phyloP scores from a whole-genome alignment of 2,888 invertebrate genomes.

The Cephus pygmeus region DNA sequence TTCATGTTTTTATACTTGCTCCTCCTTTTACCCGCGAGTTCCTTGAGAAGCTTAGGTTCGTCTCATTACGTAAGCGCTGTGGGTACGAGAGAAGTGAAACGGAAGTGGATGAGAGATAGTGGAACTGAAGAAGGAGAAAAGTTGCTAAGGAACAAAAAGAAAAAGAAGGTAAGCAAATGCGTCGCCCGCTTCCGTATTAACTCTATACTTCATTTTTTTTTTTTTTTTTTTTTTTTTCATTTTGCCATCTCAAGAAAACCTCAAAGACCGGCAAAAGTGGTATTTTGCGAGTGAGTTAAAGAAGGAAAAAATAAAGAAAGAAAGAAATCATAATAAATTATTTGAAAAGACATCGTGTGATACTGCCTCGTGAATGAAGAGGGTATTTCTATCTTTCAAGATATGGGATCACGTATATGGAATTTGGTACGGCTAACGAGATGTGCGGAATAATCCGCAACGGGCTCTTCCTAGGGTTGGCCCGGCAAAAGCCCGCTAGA shows the following conservation, averaged over 20 bases:
- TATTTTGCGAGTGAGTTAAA: not conserved
- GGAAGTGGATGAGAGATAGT: not conserved
- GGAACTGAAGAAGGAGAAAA: not conserved
- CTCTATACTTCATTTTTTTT: not conserved
- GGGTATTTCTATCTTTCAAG: not conserved
- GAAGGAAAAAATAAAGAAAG: too few species aligned
- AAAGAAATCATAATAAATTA: not conserved
- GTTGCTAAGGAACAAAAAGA: not conserved
- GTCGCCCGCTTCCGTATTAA: not conserved
- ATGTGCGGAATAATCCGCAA: not conserved
- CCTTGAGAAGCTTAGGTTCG: slow-evolving; percentile 13
- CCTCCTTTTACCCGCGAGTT: not conserved
- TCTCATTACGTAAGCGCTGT: slow-evolving; percentile 10
- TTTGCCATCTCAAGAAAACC: not conserved
- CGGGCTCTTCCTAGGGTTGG: not conserved
- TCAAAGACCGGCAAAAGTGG: not conserved
- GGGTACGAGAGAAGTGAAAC: not conserved
- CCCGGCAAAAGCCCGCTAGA: not conserved
- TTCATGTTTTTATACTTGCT: not conserved
- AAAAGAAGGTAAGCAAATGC: not conserved
- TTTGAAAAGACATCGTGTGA: not conserved
- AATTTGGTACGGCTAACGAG: not conserved
- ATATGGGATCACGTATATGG: not conserved
- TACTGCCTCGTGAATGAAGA: not conserved
- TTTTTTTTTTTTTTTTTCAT: not conserved